Evolutionary conservation across 2,797 vertebrate species (phyloP).

Genomic region (Sebastes minor): DNA sequence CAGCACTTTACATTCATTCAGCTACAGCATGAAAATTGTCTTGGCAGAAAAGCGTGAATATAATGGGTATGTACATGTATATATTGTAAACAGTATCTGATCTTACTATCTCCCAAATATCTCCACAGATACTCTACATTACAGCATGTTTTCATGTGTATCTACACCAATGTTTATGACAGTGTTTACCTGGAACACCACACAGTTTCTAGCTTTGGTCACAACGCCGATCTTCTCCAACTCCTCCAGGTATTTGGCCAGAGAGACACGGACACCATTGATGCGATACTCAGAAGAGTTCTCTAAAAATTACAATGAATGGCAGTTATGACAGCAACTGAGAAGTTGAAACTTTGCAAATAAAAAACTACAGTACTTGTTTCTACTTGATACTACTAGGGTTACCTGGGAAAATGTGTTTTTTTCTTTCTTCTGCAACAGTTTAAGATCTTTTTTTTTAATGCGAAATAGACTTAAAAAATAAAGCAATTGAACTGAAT

Average conservation of each 20-base stretch:
- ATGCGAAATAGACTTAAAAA: neutral
- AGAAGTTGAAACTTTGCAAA: neutral
- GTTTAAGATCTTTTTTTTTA: too few species aligned
- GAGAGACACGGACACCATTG: conserved; percentile 76
- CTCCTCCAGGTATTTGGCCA: conserved; percentile 81
- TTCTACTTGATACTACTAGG: neutral
- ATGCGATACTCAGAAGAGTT: conserved; percentile 86
- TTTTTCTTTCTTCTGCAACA: neutral
- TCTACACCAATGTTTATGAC: neutral
- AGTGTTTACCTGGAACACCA: conserved; percentile 92
- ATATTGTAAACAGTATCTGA: neutral
- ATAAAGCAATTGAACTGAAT: too few species aligned
- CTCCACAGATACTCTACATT: neutral
- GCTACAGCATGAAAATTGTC: neutral
- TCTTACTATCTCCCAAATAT: neutral
- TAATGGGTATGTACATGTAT: neutral
- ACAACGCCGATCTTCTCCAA: conserved; percentile 89
- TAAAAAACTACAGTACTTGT: neutral
- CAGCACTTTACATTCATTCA: neutral
- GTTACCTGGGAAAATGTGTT: neutral
- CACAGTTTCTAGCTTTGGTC: conserved; percentile 90
- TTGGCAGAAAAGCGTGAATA: neutral
- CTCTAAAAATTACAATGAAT: conserved; percentile 73
- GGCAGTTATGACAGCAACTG: neutral
- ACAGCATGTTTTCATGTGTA: neutral